These are phyloP conservation scores for Pelosia muscerda DNA, from an alignment of 2,888 invertebrate species.

Conservation along the genomic window DNA sequence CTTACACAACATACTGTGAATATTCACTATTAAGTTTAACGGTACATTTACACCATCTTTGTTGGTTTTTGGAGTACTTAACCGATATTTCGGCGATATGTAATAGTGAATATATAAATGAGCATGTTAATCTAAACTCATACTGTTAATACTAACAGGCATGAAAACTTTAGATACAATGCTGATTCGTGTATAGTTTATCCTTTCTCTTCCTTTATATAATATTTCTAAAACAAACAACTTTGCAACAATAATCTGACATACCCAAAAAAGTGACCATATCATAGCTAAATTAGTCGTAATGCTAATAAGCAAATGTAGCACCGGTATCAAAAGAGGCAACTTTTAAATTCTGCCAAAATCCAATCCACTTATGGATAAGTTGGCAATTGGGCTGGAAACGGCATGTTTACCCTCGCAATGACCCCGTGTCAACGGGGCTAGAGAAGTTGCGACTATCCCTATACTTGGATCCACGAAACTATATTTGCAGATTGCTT, in stretches of 20 bases:
- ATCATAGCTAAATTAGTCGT: constrained; percentile 34
- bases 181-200: not conserved
- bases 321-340: constrained; percentile 45
- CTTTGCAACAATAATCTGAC: not conserved
- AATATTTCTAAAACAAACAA: too few species aligned
- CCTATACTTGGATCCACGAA: constrained; percentile 58
- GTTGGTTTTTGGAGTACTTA: too few species aligned
- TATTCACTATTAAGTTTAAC: too few species aligned
- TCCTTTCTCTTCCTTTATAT: not conserved
- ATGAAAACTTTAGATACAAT: too few species aligned
- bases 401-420: constrained; percentile 71
- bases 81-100: too few species aligned
- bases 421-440: constrained; percentile 71
- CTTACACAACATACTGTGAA: too few species aligned
- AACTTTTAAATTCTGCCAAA: constrained; percentile 60
- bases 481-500: constrained; percentile 41
- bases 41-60: too few species aligned
- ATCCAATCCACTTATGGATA: constrained; percentile 78
- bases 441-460: constrained; percentile 63
- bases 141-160: too few species aligned
- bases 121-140: too few species aligned
- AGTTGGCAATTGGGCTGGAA: constrained; percentile 74
- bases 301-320: constrained; percentile 32
- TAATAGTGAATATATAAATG: too few species aligned
- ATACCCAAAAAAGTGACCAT: not conserved